Base-by-base conservation (phyloP, 2,888 invertebrate species). In the Latrodectus hesperus region DNA sequence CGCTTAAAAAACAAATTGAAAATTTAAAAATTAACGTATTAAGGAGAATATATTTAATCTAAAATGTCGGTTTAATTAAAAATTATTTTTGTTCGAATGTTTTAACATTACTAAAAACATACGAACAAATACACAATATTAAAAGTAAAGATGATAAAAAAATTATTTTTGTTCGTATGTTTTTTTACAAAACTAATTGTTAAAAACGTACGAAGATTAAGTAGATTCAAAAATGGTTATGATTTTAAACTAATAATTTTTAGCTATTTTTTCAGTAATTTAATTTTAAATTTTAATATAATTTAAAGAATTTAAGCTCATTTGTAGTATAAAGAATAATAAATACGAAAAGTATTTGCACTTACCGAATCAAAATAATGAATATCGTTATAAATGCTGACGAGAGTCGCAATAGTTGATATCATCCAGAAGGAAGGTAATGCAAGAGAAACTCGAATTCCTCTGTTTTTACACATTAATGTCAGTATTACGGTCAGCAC, bases 391-490 rank as follows among this genome's bases (percentile, higher is more conserved):
- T 86, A 86, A 55, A 86, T 77, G 51, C 75, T 72, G n/a, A 86
- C 72, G 17, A 86, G 52, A 11, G 81, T 86, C 22, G 81, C 49
- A 12, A 86, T 65, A 14, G 86, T 86, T 8, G 86, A 86, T 22
- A 81, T 76, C 86, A 86, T 86, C 86, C 86, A 86, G 52, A 86
- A 86, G 10, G 86, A 86, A 53, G 86, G 86, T 38, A 86, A 68
- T 51, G 76, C 86, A 12, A 86, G 53, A n/a, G 86, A 86, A 4
- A 77, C 71, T 72, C 86, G 26, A 22, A 86, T 16, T 5, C 86
- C 86, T 72, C 77, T 52, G 12, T 38, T 76, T 70, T 81, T 86
- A 71, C 86, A 86, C 72, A 86, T 71, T 67, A 86, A 52, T 16
- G 86, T 86, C 10, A 86, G 10, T 4, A 81, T 52, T 67, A 86